Evolutionary conservation across 53 echinoderm and acorn worm species (phyloP).

Genomic region (Henricia sp.): DNA sequence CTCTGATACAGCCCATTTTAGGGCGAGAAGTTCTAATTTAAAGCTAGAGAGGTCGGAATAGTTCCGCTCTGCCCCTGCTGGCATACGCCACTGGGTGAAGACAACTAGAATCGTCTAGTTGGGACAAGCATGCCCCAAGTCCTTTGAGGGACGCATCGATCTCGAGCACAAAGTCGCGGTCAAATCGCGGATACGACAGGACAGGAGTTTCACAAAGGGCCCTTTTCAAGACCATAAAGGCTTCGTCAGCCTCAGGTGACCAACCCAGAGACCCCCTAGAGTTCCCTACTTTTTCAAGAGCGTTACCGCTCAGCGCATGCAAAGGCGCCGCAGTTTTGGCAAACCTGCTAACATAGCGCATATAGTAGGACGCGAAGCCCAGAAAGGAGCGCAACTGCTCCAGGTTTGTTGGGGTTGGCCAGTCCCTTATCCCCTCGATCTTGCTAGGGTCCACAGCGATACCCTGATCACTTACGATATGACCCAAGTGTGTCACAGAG

Average conservation of each 20-base stretch:
- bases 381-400: not conserved
- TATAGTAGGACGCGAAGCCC: not conserved
- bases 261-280: not conserved
- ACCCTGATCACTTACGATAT: not conserved
- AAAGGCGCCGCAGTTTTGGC: constrained; percentile 8
- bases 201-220: constrained; percentile 3
- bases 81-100: constrained; percentile 6
- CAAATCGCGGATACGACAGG: constrained; percentile 7
- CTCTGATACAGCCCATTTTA: not conserved
- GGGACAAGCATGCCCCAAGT: too few species aligned
- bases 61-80: too few species aligned
- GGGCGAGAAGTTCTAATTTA: not conserved
- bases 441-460: constrained; percentile 1
- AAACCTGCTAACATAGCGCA: not conserved
- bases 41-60: too few species aligned
- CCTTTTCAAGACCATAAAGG: not conserved
- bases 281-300: not conserved
- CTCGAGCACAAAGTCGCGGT: constrained; percentile 16
- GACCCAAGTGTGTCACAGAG: not conserved
- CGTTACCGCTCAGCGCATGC: not conserved
- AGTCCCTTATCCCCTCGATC: too few species aligned
- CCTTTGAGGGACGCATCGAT: too few species aligned
- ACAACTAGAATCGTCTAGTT: not conserved
- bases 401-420: not conserved
- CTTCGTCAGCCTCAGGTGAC: constrained; percentile 2